Evolutionary conservation across 2,888 invertebrate genomes (phyloP), one percentile per base, ranked within the genome.

Genomic region (Halocaridina rubra): DNA sequence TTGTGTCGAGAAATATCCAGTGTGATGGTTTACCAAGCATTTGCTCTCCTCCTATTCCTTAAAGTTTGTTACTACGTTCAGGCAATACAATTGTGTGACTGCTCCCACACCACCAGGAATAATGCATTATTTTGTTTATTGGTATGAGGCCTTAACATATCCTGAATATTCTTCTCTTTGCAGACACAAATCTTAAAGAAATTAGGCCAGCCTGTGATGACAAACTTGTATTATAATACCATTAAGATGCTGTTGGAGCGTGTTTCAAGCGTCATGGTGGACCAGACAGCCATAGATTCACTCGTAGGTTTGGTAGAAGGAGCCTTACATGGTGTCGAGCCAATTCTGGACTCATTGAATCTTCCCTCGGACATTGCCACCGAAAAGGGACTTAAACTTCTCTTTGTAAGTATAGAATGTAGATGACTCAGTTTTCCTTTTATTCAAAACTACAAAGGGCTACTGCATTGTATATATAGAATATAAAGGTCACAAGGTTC

Each of bases 201-300:
- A 91, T 93, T 98, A 2, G 98, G 98, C 0, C 95, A 96, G 90
- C 97, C 97, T 0, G 95, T 97, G 2, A 97, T 97, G 95, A 97
- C 97, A 1, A 98, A 98, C 91, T 92, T 97, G 46, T 97, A 98
- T 91, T 98, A 98, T 92, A 97, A 97, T 91, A 97, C 97, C 0
- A 96, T 98, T 59, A 98, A 98, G 92, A 97, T 97, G 94, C 91
- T 99, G 71, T 92, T 99, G 82, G 98, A 98, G 91, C 93, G 98
- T 84, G 96, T 98, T 16, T 98, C 98, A 88, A 98, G 97, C 0
- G 97, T 99, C 4, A 97, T 98, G 96, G 96, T 99, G 13, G 99
- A 99, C 91, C 95, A 95, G 89, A 95, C 95, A 88, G 95, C 98
- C 0, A 93, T 98, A 59, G 88, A 92, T 91, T 91, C 92, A 86